phyloP scores from a whole-genome alignment of 2,888 invertebrate genomes.

The Adelognathus sp. region DNA sequence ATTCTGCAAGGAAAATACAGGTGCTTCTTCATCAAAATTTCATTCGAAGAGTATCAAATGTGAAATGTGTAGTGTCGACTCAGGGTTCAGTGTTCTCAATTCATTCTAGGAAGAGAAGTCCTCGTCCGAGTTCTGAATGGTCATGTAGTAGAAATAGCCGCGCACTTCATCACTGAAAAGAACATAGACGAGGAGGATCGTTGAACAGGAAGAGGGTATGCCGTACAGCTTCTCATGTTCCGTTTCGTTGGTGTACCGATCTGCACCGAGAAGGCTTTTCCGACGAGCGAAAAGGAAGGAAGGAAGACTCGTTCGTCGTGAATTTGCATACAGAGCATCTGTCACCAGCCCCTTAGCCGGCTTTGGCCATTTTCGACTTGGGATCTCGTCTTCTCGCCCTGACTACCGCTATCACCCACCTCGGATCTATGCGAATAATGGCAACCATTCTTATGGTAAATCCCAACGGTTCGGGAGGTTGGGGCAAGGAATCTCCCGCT shows the following conservation, averaged over 20 bases:
- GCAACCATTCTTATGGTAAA: constrained; percentile 80
- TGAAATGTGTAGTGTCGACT: too few species aligned
- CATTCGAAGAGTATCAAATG: too few species aligned
- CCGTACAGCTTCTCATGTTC: constrained; percentile 29
- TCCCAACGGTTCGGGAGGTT: too few species aligned
- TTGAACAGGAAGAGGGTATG: constrained; percentile 33
- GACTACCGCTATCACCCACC: constrained; percentile 72
- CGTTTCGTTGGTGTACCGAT: constrained; percentile 32
- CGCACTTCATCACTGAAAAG: not conserved
- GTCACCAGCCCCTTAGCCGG: constrained; percentile 80
- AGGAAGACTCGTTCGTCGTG: constrained; percentile 54
- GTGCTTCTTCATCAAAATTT: too few species aligned
- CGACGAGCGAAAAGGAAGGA: constrained; percentile 53
- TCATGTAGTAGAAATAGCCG: not conserved
- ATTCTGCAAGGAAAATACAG: too few species aligned
- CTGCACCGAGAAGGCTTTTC: constrained; percentile 40
- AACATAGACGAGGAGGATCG: not conserved
- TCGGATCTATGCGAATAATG: constrained; percentile 80
- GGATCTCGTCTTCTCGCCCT: constrained; percentile 54
- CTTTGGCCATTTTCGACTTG: constrained; percentile 79
- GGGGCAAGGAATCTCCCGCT: constrained; percentile 30
- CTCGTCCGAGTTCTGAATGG: not conserved
- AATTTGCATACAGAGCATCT: constrained; percentile 81
- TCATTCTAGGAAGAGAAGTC: not conserved
- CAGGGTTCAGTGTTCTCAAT: not conserved